Conservation (phyloP, 2,113 vertebrate species). For the Fulmarus glacialis region DNA sequence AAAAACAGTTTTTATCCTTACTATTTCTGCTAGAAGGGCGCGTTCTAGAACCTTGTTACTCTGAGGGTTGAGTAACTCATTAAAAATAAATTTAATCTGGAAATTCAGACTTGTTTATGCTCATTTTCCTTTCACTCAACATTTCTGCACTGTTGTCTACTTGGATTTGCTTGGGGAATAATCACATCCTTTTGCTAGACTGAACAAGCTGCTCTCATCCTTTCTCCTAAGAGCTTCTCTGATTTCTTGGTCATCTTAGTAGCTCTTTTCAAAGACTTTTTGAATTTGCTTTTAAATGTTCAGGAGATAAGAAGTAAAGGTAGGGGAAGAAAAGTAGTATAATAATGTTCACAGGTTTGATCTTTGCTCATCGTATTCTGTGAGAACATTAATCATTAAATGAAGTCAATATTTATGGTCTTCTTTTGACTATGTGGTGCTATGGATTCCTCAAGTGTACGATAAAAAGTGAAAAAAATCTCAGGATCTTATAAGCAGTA, state of each 20-base stretch:
- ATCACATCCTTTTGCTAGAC: not conserved
- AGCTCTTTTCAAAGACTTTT: not conserved
- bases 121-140: conserved; percentile 15
- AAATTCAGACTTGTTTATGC: conserved; percentile 10
- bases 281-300: not conserved
- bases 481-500: not conserved
- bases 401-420: not conserved
- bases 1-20: not conserved
- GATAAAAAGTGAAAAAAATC: not conserved
- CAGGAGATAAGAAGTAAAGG: not conserved
- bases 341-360: not conserved
- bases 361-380: not conserved
- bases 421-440: not conserved
- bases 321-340: not conserved
- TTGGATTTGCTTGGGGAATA: conserved; percentile 14
- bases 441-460: not conserved
- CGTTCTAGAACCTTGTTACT: not conserved
- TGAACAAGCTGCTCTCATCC: not conserved
- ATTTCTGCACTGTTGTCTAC: conserved; percentile 6
- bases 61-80: not conserved
- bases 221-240: not conserved
- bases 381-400: not conserved
- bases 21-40: not conserved
- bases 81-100: not conserved
- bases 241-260: not conserved